These are phyloP conservation scores for Ptilorrhoa leucosticta DNA, from an alignment of 2,113 vertebrate genomes.

Conservation along the genomic window DNA sequence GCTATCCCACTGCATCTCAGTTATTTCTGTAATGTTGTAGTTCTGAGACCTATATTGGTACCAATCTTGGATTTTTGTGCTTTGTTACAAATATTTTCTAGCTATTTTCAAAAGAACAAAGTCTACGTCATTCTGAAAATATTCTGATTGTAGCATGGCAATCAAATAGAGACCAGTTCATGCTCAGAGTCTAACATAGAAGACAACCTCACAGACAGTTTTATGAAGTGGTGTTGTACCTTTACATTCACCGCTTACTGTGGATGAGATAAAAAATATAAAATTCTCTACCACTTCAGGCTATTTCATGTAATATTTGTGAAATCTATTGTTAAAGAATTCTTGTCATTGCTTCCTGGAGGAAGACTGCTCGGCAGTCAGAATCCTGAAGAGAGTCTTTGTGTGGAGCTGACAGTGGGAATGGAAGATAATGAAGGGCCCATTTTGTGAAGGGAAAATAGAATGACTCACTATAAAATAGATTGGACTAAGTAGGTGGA, in stretches of 20 bases:
- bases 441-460: not conserved
- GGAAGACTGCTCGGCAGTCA: rapidly evolving
- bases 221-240: not conserved
- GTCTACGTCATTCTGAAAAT: not conserved
- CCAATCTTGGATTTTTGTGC: not conserved
- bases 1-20: not conserved
- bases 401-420: not conserved
- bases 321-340: not conserved
- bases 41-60: not conserved
- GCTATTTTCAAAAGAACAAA: not conserved
- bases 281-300: not conserved
- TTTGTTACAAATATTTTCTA: not conserved
- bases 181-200: not conserved
- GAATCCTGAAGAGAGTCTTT: not conserved
- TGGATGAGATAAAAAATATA: not conserved
- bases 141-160: not conserved
- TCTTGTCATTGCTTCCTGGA: not conserved
- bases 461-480: constrained; percentile 3
- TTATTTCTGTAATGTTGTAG: not conserved
- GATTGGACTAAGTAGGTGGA: not conserved
- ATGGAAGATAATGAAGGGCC: not conserved
- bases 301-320: not conserved
- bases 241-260: not conserved
- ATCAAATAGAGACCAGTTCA: not conserved
- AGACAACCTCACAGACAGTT: not conserved